Conservation (phyloP, 2,113 vertebrate genomes). For the Ammodramus savannarum region DNA sequence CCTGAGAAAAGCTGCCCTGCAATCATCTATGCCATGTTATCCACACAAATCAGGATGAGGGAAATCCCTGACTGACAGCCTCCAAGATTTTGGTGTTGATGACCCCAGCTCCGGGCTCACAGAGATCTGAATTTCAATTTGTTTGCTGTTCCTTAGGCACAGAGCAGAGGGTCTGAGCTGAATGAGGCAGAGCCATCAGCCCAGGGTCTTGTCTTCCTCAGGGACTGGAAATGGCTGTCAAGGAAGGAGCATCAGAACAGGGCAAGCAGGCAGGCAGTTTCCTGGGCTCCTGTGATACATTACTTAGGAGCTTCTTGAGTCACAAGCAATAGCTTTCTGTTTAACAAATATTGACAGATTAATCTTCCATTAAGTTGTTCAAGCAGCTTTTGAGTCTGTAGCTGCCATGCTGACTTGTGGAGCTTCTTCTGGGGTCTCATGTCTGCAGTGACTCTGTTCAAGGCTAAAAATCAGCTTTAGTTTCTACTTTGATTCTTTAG, state of each 20-base stretch:
- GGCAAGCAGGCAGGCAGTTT: neutral
- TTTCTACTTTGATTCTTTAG: neutral
- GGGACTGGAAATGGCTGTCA: neutral
- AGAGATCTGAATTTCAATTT: neutral
- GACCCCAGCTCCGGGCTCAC: neutral
- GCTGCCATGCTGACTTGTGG: neutral
- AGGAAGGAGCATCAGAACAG: neutral
- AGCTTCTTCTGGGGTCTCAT: neutral
- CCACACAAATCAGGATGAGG: neutral
- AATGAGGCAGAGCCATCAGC: neutral
- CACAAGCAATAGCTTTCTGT: neutral
- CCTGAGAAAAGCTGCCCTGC: neutral
- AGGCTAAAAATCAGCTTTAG: neutral
- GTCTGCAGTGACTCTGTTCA: neutral
- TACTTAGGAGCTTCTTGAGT: neutral
- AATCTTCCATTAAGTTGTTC: slow-evolving; percentile 15
- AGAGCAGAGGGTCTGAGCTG: neutral
- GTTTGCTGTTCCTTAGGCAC: neutral
- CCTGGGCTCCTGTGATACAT: neutral
- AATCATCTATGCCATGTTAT: neutral
- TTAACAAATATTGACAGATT: slow-evolving; percentile 34
- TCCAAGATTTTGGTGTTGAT: neutral
- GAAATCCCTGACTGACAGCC: neutral
- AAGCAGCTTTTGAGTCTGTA: neutral
- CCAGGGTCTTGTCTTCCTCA: neutral